These are phyloP conservation scores for Diachasmimorpha longicaudata DNA, from an alignment of 1,140 invertebrate species.

Conservation along the genomic window DNA sequence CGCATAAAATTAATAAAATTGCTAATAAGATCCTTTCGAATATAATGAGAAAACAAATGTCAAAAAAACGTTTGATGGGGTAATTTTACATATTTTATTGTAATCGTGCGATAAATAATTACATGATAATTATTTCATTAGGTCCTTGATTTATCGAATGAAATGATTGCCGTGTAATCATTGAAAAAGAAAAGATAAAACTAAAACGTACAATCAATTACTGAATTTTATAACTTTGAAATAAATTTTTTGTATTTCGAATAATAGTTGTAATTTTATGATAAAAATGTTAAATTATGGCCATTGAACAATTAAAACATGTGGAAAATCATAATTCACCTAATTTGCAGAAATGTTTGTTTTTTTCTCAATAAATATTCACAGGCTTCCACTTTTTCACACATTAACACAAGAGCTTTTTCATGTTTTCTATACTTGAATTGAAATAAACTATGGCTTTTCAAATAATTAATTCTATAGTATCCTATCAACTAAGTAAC, in stretches of 20 bases:
- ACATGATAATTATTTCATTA: not conserved
- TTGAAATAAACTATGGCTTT: not conserved
- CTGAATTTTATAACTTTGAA: constrained; percentile 20
- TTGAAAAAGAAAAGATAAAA: not conserved
- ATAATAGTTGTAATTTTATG: constrained; percentile 10
- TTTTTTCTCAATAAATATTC: not conserved
- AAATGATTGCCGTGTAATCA: not conserved
- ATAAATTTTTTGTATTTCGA: constrained; percentile 25
- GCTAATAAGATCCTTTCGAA: not conserved
- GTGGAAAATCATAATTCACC: not conserved
- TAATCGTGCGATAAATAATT: not conserved
- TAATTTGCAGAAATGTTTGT: not conserved
- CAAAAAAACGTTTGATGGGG: not conserved
- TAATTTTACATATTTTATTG: constrained; percentile 7
- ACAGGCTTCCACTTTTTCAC: constrained; percentile 2
- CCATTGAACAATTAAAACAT: not conserved
- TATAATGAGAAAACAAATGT: not conserved
- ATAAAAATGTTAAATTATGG: constrained; percentile 13
- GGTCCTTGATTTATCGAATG: too few species aligned
- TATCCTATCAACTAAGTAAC: not conserved
- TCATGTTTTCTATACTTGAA: not conserved
- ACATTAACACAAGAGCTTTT: not conserved
- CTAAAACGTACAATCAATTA: constrained; percentile 22
- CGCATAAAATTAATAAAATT: constrained; percentile 1
- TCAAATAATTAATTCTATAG: not conserved